These are phyloP conservation scores for Pollicipes pollicipes DNA, from an alignment of 1,140 invertebrate species.

Conservation along the genomic window DNA sequence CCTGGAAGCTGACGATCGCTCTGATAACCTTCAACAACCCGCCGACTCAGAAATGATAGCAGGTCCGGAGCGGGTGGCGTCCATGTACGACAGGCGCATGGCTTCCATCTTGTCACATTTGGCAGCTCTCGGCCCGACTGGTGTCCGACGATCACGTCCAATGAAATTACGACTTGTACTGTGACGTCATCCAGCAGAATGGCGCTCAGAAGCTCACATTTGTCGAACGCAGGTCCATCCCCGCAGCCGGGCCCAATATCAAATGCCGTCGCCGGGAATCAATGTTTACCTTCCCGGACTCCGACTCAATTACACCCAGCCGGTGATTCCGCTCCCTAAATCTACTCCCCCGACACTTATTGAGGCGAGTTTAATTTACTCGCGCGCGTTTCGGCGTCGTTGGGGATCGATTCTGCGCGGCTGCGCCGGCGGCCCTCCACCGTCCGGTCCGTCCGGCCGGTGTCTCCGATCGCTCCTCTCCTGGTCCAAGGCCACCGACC, in stretches of 20 bases:
- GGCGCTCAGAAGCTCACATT: not conserved
- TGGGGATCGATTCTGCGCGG: not conserved
- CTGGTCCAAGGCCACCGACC: not conserved
- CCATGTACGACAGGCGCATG: too few relatives aligned
- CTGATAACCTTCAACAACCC: too few relatives aligned
- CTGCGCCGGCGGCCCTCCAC: not conserved
- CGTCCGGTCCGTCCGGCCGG: too few relatives aligned
- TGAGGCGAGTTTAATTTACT: not conserved
- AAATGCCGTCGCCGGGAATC: not conserved
- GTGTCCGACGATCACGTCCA: too few relatives aligned
- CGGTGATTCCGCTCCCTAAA: not conserved
- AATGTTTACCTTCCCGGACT: not conserved
- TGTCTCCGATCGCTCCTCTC: not conserved
- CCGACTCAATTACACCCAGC: not conserved
- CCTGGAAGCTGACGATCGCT: too few relatives aligned
- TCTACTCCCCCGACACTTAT: not conserved
- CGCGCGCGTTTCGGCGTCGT: not conserved
- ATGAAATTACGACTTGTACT: too few relatives aligned
- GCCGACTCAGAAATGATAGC: too few relatives aligned
- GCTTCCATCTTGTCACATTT: too few relatives aligned
- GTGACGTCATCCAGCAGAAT: too few relatives aligned
- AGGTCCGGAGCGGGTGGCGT: too few relatives aligned
- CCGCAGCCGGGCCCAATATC: not conserved
- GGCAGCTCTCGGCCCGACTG: too few relatives aligned
- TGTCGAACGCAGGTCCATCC: not conserved